Conservation (phyloP, 2,888 invertebrate species). For the Flexamia atlantica region DNA sequence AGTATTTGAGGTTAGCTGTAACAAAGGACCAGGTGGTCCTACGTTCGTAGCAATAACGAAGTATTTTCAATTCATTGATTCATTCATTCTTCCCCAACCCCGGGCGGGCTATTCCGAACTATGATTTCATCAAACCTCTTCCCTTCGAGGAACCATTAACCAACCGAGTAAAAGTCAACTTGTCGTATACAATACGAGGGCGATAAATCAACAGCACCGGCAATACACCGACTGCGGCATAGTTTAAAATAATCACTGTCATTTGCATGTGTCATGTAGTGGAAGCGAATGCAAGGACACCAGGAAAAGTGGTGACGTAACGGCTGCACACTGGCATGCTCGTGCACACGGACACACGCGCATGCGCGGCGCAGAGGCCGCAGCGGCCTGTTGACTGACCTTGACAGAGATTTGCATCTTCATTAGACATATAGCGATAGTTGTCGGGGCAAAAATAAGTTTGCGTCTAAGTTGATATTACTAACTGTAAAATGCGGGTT, state of each 20-base stretch:
- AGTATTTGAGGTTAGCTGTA: too few species aligned
- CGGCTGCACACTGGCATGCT: background rate
- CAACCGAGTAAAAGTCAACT: background rate
- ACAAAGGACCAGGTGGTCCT: too few species aligned
- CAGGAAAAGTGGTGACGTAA: slow-evolving; percentile 9
- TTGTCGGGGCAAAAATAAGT: too few species aligned
- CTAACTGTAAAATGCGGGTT: too few species aligned
- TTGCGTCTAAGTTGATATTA: too few species aligned
- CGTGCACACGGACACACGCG: background rate
- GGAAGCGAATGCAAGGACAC: slow-evolving; percentile 24
- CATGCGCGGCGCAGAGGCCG: background rate
- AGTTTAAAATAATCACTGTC: slow-evolving; percentile 13
- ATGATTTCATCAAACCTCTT: too few species aligned
- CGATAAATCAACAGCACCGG: background rate
- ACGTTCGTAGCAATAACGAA: too few species aligned
- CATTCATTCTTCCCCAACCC: too few species aligned
- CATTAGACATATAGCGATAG: background rate
- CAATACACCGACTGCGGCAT: slow-evolving; percentile 12
- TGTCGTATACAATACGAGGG: background rate
- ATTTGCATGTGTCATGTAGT: slow-evolving; percentile 29
- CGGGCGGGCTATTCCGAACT: too few species aligned
- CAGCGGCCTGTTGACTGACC: background rate
- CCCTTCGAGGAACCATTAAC: background rate
- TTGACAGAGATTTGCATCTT: background rate
- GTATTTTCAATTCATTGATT: too few species aligned